Evolutionary conservation across 2,888 invertebrate genomes (phyloP).

Genomic region (Agrotis clavis): DNA sequence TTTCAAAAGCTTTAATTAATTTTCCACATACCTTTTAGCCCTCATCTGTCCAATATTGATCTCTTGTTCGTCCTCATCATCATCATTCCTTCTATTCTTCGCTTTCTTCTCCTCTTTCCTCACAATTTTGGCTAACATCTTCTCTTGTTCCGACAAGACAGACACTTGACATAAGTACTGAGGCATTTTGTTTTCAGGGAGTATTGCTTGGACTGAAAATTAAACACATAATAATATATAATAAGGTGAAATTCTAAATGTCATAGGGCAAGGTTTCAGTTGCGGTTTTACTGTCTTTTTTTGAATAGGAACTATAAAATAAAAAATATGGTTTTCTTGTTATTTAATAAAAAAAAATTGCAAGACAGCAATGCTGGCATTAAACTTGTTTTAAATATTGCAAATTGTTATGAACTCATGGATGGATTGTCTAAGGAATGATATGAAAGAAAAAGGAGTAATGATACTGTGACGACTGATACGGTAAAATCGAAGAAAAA

Average conservation of each 20-base stretch:
- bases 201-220: slow-evolving; percentile 77
- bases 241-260: not conserved
- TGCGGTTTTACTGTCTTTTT: not conserved
- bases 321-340: not conserved
- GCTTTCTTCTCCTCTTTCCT: slow-evolving; percentile 96
- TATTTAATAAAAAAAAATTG: not conserved
- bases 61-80: slow-evolving; percentile 88
- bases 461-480: too few species aligned
- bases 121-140: slow-evolving; percentile 93
- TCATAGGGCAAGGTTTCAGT: not conserved
- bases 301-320: not conserved
- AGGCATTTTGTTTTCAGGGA: slow-evolving; percentile 91
- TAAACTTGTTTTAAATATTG: too few species aligned
- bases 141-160: slow-evolving; percentile 96
- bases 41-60: slow-evolving; percentile 90
- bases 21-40: slow-evolving; percentile 84
- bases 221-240: too few species aligned
- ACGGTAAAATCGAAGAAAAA: too few species aligned
- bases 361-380: not conserved
- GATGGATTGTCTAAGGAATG: too few species aligned
- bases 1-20: not conserved
- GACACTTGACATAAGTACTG: slow-evolving; percentile 95
- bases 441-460: too few species aligned
- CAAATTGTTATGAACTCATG: too few species aligned
- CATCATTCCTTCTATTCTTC: slow-evolving; percentile 83